Conservation (phyloP, 1,140 invertebrate genomes). For the Pseudomyrmex pallidus region DNA sequence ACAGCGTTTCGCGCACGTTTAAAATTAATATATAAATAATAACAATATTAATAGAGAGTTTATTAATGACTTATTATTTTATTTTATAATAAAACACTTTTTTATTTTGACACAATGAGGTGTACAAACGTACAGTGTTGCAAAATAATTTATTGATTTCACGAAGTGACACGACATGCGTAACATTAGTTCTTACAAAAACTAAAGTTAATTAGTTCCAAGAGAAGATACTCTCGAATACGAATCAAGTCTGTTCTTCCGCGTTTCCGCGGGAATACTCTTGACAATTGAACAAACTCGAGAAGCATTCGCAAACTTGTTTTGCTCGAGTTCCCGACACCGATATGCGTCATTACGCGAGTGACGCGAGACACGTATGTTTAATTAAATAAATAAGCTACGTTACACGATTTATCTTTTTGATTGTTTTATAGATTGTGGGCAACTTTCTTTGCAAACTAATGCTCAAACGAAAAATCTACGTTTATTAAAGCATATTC, state of each 20-base stretch:
- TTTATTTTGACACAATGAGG: too few species aligned
- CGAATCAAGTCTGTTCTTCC: constrained; percentile 70
- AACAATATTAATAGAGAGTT: too few species aligned
- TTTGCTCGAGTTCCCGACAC: constrained; percentile 41
- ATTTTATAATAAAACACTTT: too few species aligned
- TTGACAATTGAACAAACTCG: constrained; percentile 69
- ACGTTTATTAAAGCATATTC: constrained; percentile 4
- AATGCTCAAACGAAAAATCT: too few species aligned
- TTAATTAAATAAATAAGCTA: constrained; percentile 17
- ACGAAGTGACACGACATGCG: too few species aligned
- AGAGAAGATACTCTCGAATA: constrained; percentile 61
- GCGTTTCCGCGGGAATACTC: background rate
- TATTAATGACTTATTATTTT: too few species aligned
- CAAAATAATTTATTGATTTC: constrained; percentile 47
- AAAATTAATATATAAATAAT: too few species aligned
- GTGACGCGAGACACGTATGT: background rate
- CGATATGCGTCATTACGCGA: constrained; percentile 30
- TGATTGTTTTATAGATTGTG: too few species aligned
- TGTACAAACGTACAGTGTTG: too few species aligned
- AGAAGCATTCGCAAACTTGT: constrained; percentile 68
- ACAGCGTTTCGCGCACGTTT: too few species aligned
- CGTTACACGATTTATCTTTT: background rate
- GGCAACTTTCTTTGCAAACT: too few species aligned
- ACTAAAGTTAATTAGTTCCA: constrained; percentile 8
- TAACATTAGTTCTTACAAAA: background rate